A percentile compares a stretch with the other conserved stretches of the same genome.
Evolutionary conservation across 35 echinoderm and acorn worm genomes (phyloP).

Genomic region (Ptychodera flava): DNA sequence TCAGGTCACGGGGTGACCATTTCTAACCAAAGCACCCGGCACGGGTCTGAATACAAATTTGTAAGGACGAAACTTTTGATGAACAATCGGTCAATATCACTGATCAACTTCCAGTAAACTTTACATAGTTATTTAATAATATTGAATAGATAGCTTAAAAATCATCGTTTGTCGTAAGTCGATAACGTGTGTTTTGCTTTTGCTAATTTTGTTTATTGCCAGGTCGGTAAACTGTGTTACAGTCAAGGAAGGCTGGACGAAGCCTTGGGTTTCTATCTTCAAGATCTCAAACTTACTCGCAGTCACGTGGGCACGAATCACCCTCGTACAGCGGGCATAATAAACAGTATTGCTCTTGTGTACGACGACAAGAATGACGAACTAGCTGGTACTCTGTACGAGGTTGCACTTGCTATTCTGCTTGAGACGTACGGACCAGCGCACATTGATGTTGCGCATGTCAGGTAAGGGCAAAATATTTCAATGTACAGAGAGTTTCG

Average conservation of each 20-base stretch:
- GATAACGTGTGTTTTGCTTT: no score
- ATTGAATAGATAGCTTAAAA: no score
- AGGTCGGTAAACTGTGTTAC: conserved; percentile 84
- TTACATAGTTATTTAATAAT: no score
- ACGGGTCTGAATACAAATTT: no score
- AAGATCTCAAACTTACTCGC: conserved; percentile 68
- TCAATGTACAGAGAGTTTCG: neutral
- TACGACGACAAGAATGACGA: conserved; percentile 76
- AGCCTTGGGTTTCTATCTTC: conserved; percentile 40
- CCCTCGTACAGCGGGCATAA: conserved; percentile 67
- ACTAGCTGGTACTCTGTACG: conserved; percentile 51
- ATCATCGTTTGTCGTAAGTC: no score
- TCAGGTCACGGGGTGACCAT: no score
- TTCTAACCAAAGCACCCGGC: no score
- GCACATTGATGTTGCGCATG: conserved; percentile 77
- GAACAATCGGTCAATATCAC: no score
- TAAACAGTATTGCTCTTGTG: conserved; percentile 77
- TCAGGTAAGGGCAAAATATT: conserved; percentile 46
- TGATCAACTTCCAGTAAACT: no score
- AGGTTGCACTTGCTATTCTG: conserved; percentile 53
- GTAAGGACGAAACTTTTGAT: no score
- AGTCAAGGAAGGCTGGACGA: conserved; percentile 67
- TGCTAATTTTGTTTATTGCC: no score
- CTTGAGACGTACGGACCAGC: conserved; percentile 73
- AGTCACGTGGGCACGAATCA: conserved; percentile 65